These are phyloP conservation scores for Pogonocherus hispidulus DNA, from an alignment of 2,888 invertebrate genomes.

Conservation along the genomic window DNA sequence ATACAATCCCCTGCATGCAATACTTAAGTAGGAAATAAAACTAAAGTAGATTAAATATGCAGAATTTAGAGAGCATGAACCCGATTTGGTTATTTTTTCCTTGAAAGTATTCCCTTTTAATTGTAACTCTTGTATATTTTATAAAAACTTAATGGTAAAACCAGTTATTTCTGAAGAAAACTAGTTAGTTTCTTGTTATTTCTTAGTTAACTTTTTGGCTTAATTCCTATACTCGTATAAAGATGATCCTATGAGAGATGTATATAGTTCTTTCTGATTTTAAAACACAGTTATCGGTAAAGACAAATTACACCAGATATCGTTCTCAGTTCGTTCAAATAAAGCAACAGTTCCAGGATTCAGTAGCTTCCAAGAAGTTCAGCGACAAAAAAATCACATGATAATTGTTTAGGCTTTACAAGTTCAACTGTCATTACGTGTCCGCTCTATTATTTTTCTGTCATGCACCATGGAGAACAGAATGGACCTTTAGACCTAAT, in stretches of 20 bases:
- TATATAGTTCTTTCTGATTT: too few species aligned
- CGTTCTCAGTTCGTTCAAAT: neutral
- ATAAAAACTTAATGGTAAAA: too few species aligned
- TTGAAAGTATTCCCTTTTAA: too few species aligned
- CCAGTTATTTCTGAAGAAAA: too few species aligned
- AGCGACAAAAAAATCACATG: constrained; percentile 10
- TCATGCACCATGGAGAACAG: constrained; percentile 29
- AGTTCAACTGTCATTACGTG: constrained; percentile 16
- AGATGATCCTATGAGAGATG: too few species aligned
- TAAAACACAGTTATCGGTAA: too few species aligned
- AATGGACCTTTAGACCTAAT: constrained; percentile 45
- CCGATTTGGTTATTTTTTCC: too few species aligned
- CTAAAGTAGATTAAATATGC: neutral
- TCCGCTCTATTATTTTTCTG: constrained; percentile 25
- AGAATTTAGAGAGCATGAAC: neutral
- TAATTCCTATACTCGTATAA: too few species aligned
- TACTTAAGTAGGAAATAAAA: neutral
- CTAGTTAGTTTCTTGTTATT: too few species aligned
- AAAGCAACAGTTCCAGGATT: neutral
- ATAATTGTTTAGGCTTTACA: constrained; percentile 22
- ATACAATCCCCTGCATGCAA: neutral
- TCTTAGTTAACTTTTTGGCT: too few species aligned
- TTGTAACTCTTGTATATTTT: too few species aligned
- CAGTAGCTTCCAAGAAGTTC: constrained; percentile 15
- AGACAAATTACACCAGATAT: neutral